A percentile compares a stretch with the other conserved stretches of the same genome.
Evolutionary conservation across 2,797 vertebrate species (phyloP).

Genomic region (Enteromius thamalakanensis): DNA sequence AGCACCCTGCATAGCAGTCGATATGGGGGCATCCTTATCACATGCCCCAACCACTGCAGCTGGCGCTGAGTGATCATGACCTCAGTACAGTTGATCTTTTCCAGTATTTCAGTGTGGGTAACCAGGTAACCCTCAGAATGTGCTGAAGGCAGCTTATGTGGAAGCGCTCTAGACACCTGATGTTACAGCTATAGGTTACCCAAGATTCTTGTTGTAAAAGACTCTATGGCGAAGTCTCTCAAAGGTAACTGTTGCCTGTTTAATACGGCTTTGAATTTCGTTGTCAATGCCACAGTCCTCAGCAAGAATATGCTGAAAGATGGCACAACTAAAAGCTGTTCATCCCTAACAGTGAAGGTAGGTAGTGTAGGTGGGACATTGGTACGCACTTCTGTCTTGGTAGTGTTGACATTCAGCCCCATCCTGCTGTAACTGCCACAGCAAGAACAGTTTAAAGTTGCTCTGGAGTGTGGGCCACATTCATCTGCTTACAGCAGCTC

Average conservation of each 20-base stretch:
- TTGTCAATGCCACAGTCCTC: slow-evolving; percentile 30
- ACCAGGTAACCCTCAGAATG: slow-evolving; percentile 17
- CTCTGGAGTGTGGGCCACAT: neutral
- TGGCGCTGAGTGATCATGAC: neutral
- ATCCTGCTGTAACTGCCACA: neutral
- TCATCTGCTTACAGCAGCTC: slow-evolving; percentile 40
- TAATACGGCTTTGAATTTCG: slow-evolving; percentile 28
- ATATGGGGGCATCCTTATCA: neutral
- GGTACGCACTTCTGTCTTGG: neutral
- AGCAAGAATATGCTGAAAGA: slow-evolving; percentile 13
- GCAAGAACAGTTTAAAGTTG: slow-evolving; percentile 12
- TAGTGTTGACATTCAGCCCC: too few relatives aligned
- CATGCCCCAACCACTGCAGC: neutral
- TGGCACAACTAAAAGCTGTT: slow-evolving; percentile 5
- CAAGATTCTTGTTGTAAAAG: slow-evolving; percentile 42
- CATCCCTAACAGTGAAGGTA: slow-evolving; percentile 9
- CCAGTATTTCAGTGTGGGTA: slow-evolving; percentile 53
- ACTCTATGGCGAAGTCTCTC: neutral
- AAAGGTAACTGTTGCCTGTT: slow-evolving; percentile 25
- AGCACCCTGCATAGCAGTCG: neutral
- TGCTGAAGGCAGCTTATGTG: too few relatives aligned
- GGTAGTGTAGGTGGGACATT: neutral
- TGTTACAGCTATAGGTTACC: slow-evolving; percentile 25
- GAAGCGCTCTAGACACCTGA: neutral
- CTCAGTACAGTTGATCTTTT: neutral